Conservation (phyloP, 2,797 vertebrate species). For the Spinus olivaceus region DNA sequence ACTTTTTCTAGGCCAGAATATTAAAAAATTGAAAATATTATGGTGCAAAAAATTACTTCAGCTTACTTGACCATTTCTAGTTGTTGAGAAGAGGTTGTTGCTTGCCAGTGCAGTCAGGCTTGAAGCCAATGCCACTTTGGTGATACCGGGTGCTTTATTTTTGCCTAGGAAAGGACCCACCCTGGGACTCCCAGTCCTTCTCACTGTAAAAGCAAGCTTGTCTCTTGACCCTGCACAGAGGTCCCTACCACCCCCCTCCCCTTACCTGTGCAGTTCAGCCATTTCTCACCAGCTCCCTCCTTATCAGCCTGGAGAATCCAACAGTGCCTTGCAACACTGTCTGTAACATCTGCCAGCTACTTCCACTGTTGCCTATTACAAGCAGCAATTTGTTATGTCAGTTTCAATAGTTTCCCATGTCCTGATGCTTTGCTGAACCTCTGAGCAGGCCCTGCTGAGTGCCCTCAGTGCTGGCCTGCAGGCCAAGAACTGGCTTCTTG, state of each 20-base stretch:
- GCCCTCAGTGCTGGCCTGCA: not conserved
- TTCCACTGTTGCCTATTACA: not conserved
- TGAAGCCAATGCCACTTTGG: accelerated
- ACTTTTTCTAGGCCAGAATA: not conserved
- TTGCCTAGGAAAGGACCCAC: not conserved
- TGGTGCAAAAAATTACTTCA: not conserved
- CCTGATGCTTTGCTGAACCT: not conserved
- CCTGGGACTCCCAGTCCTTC: accelerated
- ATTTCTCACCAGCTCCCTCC: not conserved
- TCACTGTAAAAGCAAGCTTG: not conserved
- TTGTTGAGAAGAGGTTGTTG: not conserved
- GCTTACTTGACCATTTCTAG: not conserved
- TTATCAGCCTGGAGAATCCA: not conserved
- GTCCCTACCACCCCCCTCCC: accelerated
- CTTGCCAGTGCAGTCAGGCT: not conserved
- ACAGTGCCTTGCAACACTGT: accelerated
- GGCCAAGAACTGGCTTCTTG: not conserved
- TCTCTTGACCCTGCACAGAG: not conserved
- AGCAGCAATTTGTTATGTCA: not conserved
- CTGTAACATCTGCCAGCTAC: not conserved
- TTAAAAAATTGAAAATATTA: not conserved
- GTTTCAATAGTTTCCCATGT: accelerated
- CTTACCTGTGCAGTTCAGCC: not conserved
- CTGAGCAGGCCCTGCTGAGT: not conserved
- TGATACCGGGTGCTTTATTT: not conserved